These are phyloP conservation scores for Lasiommata megera DNA, from an alignment of 2,888 invertebrate species.

Conservation along the genomic window DNA sequence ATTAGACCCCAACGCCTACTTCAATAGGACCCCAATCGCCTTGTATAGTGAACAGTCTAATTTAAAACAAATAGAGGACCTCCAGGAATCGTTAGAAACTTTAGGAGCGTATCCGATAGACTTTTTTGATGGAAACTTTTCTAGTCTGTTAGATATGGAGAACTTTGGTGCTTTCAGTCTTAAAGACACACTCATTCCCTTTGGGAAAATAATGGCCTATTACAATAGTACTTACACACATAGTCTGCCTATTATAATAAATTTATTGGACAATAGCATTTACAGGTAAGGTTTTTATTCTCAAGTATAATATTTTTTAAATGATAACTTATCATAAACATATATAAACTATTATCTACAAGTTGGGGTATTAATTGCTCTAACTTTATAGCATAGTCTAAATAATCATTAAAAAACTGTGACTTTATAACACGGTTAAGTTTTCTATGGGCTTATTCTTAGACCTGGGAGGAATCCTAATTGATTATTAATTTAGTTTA, in stretches of 20 bases:
- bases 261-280: conserved; percentile 86
- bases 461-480: too few relatives aligned
- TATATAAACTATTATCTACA: too few relatives aligned
- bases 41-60: conserved; percentile 80
- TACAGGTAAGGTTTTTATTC: conserved; percentile 78
- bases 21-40: conserved; percentile 80
- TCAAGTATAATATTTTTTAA: too few relatives aligned
- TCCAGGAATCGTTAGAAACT: conserved; percentile 59
- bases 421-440: too few relatives aligned
- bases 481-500: too few relatives aligned
- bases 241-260: conserved; percentile 88
- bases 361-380: too few relatives aligned
- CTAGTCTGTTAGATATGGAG: conserved; percentile 82
- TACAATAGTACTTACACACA: conserved; percentile 92
- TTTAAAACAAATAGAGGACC: conserved; percentile 55
- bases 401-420: too few relatives aligned
- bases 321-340: too few relatives aligned
- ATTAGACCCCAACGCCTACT: conserved; percentile 83
- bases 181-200: conserved; percentile 74
- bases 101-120: conserved; percentile 66
- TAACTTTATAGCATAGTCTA: too few relatives aligned
- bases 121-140: conserved; percentile 85
- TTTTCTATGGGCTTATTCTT: too few relatives aligned
- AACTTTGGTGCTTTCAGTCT: conserved; percentile 86
- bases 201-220: conserved; percentile 82